phyloP scores from a whole-genome alignment of 2,888 invertebrate species.

The Baccha elongata region DNA sequence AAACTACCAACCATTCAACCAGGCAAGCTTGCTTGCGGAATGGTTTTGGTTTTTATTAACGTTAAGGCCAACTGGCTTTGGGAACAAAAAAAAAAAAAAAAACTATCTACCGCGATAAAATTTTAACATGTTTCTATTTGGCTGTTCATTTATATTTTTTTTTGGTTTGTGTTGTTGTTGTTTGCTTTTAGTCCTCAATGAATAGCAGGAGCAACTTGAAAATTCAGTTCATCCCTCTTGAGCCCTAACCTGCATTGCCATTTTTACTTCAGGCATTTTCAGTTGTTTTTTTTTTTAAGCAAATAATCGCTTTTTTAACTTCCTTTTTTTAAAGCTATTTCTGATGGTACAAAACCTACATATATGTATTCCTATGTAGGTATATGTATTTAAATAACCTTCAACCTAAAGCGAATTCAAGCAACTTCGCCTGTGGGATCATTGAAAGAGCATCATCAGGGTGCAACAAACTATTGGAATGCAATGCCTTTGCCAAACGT shows the following conservation, averaged over 20 bases:
- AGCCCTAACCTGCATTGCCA: not conserved
- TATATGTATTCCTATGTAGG: not conserved
- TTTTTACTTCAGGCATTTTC: slow-evolving; percentile 14
- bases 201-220: not conserved
- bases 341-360: too few relatives aligned
- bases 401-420: slow-evolving; percentile 18
- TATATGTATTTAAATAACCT: not conserved
- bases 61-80: slow-evolving; percentile 33
- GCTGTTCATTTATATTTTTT: not conserved
- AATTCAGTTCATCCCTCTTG: not conserved
- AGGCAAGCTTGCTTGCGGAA: slow-evolving; percentile 2
- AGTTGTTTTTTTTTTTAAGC: slow-evolving; percentile 4
- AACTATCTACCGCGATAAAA: slow-evolving; percentile 37
- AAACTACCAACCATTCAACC: not conserved
- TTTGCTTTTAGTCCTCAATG: not conserved
- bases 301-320: slow-evolving; percentile 32
- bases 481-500: slow-evolving; percentile 16
- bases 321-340: too few relatives aligned
- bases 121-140: slow-evolving; percentile 34
- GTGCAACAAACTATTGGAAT: slow-evolving; percentile 20
- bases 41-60: slow-evolving; percentile 20
- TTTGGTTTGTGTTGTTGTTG: not conserved
- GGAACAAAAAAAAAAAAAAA: slow-evolving; percentile 1
- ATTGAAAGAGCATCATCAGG: slow-evolving; percentile 5
- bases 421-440: not conserved